Percentiles rank a stretch among this genome's conserved stretches.
phyloP scores from a whole-genome alignment of 2,113 vertebrate genomes.

The Pipra filicauda region DNA sequence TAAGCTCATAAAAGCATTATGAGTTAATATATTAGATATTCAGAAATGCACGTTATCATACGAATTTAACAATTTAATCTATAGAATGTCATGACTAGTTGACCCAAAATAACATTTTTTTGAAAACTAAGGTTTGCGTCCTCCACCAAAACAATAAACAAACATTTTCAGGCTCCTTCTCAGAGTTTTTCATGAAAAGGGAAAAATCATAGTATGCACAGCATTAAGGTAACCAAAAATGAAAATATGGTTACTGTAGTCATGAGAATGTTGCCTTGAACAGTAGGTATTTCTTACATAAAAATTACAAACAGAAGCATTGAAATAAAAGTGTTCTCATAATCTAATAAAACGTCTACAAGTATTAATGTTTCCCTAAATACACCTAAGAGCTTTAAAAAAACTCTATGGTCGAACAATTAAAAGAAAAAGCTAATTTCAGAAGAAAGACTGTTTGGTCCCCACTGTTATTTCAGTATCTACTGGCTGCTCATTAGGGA shows the following conservation, averaged over 20 bases:
- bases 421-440: not conserved
- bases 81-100: not conserved
- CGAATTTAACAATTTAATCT: not conserved
- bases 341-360: not conserved
- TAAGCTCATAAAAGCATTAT: not conserved
- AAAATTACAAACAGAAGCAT: not conserved
- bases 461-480: not conserved
- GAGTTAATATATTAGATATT: not conserved
- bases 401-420: not conserved
- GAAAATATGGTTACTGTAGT: not conserved
- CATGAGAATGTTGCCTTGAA: not conserved
- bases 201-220: not conserved
- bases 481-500: not conserved
- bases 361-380: not conserved
- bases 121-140: not conserved
- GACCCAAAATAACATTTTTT: not conserved
- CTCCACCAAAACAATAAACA: not conserved
- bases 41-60: not conserved
- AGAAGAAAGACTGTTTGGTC: not conserved
- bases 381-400: not conserved
- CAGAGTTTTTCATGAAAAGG: not conserved
- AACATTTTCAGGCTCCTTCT: not conserved
- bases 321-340: not conserved
- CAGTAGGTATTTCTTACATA: not conserved
- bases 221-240: not conserved